Evolutionary conservation across 1,140 invertebrate species (phyloP), one percentile per base, ranked within the genome.

Genomic region (Gonatopus flavifemur): DNA sequence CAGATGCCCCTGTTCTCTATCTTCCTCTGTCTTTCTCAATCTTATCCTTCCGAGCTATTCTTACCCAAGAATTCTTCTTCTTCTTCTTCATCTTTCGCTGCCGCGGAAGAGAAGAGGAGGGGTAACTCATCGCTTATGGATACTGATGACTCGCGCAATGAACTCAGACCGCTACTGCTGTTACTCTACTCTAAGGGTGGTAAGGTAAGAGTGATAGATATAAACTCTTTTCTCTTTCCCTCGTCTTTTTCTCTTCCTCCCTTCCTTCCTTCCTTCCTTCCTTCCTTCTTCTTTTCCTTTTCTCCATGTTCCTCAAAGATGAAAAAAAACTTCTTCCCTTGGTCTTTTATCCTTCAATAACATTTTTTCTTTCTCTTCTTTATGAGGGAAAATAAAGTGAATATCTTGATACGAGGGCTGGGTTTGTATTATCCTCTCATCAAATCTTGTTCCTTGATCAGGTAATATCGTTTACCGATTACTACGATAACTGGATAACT

Each of bases 101-200:
- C 49, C 46, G 49, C 19, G 48, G 46, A 36, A 48, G 52, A 58
- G 57, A 51, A 33, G 36, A 31, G 48, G 30, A 36, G 35, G 39
- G 16, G 28, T 45, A 38, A 72, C 74, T 77, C 76, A 78, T 78
- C 72, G 74, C 72, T 77, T 78, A 77, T 78, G 74, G 76, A 77
- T 78, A 78, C 76, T 77, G 76, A 77, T 78, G 76, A 76, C 74
- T 77, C 72, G 69, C 72, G 70, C 72, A 78, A 77, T 78, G 74
- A 78, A 77, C 74, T 74, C 67, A 67, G 59, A 69, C 66, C 66
- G 66, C 62, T n/a, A n/a, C n/a, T n/a, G n/a, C n/a, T n/a, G n/a
- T n/a, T n/a, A n/a, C n/a, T n/a, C n/a, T n/a, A n/a, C n/a, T 58
- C 63, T 63, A 54, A 55, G 61, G 52, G 61, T 55, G 61, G 57